Evolutionary conservation across 2,888 invertebrate species (phyloP).

Genomic region (Ectobius pallidus): DNA sequence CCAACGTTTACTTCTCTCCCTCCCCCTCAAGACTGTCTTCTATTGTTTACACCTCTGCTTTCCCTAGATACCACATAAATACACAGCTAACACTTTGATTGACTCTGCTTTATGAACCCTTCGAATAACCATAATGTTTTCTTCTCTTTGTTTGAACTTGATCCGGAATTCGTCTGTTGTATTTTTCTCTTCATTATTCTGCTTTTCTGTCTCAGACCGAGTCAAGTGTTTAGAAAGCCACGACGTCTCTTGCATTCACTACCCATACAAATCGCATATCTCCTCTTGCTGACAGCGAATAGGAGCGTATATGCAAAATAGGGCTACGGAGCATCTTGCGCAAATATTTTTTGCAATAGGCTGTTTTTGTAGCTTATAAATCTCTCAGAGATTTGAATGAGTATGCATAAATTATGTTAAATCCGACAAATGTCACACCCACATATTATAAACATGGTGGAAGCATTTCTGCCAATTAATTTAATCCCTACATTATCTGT

Average conservation of each 20-base stretch:
- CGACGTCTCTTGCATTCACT: background rate
- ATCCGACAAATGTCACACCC: too few species aligned
- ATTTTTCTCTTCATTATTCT: too few species aligned
- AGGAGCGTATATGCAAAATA: background rate
- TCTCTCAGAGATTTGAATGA: too few species aligned
- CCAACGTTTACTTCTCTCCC: too few species aligned
- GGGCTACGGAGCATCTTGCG: too few species aligned
- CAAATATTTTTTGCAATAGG: too few species aligned
- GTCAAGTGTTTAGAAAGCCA: constrained; percentile 13
- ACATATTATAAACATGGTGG: too few species aligned
- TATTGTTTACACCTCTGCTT: constrained; percentile 19
- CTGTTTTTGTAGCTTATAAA: too few species aligned
- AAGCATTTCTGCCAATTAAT: too few species aligned
- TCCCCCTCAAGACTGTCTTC: too few species aligned
- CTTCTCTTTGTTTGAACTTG: constrained; percentile 16
- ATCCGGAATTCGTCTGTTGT: constrained; percentile 11
- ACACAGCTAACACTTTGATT: constrained; percentile 18
- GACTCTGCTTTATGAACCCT: constrained; percentile 28
- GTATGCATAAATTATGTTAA: too few species aligned
- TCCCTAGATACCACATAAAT: constrained; percentile 6
- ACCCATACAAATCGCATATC: background rate
- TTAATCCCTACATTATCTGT: too few species aligned
- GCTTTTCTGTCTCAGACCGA: background rate
- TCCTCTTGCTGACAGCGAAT: background rate
- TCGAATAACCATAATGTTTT: constrained; percentile 19